Evolutionary conservation across 1,140 invertebrate genomes (phyloP).

Genomic region (Drosophila bocqueti): DNA sequence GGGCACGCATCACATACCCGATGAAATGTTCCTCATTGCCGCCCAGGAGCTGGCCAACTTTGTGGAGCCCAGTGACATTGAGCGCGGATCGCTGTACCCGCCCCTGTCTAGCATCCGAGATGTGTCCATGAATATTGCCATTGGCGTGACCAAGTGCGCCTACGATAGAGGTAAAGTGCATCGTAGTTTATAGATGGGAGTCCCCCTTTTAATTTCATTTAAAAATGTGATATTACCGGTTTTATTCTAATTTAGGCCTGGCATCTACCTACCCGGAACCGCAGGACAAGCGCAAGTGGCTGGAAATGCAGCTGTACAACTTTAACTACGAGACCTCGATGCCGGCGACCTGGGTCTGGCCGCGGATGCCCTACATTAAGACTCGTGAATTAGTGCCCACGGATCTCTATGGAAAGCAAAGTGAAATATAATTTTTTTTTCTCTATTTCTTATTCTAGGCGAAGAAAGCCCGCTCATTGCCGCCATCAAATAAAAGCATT

Average conservation of each 20-base stretch:
- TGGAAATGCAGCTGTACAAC: conserved; percentile 91
- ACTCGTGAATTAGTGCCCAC: conserved; percentile 84
- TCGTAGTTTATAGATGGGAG: not conserved
- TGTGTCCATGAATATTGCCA: conserved; percentile 95
- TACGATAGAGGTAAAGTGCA: conserved; percentile 91
- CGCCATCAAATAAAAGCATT: conserved; percentile 77
- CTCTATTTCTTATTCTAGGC: conserved; percentile 64
- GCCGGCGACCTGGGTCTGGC: conserved; percentile 91
- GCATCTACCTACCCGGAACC: conserved; percentile 95
- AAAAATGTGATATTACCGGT: not conserved
- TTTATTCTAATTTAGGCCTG: conserved; percentile 87
- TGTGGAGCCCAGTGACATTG: conserved; percentile 93
- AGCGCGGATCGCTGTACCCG: conserved; percentile 96
- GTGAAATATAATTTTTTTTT: conserved; percentile 64
- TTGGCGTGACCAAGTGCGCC: conserved; percentile 93
- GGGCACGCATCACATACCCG: conserved; percentile 94
- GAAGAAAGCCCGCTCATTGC: conserved; percentile 82
- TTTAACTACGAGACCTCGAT: conserved; percentile 92
- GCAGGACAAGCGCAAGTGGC: conserved; percentile 89
- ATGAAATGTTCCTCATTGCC: conserved; percentile 95
- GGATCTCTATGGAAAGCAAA: conserved; percentile 81
- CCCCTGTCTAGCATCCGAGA: conserved; percentile 94
- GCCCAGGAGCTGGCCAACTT: conserved; percentile 93
- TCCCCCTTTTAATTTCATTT: not conserved
- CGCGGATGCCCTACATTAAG: conserved; percentile 83